Conservation (phyloP, 2,797 vertebrate species). For the Peromyscus melanophrys region DNA sequence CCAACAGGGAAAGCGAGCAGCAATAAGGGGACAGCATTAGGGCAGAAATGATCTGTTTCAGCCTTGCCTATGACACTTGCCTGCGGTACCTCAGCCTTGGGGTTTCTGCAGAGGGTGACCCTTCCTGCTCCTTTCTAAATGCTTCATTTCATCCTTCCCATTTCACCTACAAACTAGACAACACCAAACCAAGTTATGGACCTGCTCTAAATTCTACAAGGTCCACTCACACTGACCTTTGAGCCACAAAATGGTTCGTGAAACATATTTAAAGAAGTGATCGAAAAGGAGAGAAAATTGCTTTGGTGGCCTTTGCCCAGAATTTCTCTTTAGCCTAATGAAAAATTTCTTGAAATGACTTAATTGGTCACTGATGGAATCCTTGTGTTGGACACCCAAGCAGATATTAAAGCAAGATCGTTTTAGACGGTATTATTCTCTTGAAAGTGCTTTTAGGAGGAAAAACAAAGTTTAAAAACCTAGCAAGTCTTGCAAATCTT, state of each 20-base stretch:
- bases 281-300: conserved; percentile 6
- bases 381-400: background rate
- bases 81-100: background rate
- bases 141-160: no score
- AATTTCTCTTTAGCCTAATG: conserved; percentile 28
- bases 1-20: background rate
- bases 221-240: background rate
- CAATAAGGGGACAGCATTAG: background rate
- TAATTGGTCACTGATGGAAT: conserved; percentile 14
- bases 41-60: background rate
- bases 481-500: background rate
- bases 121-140: background rate
- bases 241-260: background rate
- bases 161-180: background rate
- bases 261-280: conserved; percentile 13
- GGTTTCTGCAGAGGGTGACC: background rate
- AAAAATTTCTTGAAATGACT: conserved; percentile 52
- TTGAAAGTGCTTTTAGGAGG: background rate
- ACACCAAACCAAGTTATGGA: background rate
- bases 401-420: conserved; percentile 56
- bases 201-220: background rate
- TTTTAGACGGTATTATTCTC: background rate
- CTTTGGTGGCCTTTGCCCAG: background rate
- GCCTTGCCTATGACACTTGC: background rate
- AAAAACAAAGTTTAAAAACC: background rate